phyloP scores from a whole-genome alignment of 2,113 vertebrate species.

The Siphamia tubifer region DNA sequence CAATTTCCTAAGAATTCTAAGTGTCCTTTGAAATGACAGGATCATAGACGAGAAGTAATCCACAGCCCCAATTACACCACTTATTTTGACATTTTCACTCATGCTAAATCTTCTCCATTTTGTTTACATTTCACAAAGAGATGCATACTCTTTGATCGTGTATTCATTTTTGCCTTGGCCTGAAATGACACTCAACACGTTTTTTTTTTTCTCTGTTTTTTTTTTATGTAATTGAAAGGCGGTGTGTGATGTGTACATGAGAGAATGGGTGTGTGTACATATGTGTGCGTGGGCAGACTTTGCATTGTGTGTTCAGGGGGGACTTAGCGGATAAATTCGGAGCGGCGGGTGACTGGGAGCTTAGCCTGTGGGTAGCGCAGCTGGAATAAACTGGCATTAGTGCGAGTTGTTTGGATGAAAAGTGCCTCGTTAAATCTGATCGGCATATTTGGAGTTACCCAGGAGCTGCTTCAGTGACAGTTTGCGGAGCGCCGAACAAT shows the following conservation, averaged over 20 bases:
- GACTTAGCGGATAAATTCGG: constrained; percentile 68
- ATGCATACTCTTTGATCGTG: constrained; percentile 9
- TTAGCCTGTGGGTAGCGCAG: constrained; percentile 51
- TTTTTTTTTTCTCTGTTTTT: too few relatives aligned
- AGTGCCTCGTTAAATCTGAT: constrained; percentile 72
- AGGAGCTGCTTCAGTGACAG: constrained; percentile 59
- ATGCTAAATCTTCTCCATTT: background rate
- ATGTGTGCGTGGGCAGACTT: constrained; percentile 22
- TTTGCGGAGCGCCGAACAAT: constrained; percentile 59
- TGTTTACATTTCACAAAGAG: constrained; percentile 6
- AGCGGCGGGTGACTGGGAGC: constrained; percentile 65
- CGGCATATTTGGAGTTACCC: constrained; percentile 63
- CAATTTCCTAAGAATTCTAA: background rate
- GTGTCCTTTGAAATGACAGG: background rate
- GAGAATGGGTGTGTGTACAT: constrained; percentile 21
- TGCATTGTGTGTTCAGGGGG: constrained; percentile 57
- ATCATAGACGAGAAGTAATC: background rate
- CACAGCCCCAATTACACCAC: constrained; percentile 9
- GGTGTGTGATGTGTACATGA: constrained; percentile 1
- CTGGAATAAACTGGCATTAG: constrained; percentile 65
- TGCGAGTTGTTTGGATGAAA: constrained; percentile 58
- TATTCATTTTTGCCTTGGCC: constrained; percentile 29
- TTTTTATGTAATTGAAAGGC: constrained; percentile 28
- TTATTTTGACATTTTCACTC: constrained; percentile 13
- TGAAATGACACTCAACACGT: constrained; percentile 38